Evolutionary conservation across 2,113 vertebrate species (phyloP), one percentile per base, ranked within the genome.

Genomic region (Ondatra zibethicus): DNA sequence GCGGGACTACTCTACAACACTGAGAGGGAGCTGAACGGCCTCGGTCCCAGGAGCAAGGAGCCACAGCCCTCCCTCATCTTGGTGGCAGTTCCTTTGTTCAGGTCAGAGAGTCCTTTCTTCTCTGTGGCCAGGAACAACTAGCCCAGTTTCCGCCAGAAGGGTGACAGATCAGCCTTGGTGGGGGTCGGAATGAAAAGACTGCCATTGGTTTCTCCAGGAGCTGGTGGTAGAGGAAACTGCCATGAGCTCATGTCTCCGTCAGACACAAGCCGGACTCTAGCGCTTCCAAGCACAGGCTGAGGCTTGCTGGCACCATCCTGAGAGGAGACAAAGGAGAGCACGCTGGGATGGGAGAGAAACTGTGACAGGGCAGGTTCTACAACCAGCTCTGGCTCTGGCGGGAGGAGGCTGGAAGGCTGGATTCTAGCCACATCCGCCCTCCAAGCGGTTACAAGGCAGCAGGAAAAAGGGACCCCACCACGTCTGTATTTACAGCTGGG

Each of bases 401-500:
- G 82, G 96, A 96, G 96, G 92, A 90, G 93, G 92, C 66, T 92
- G 42, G 89, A 3, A 0, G 95, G 96, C 95, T 98, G 92, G 96
- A 94, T 92, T 45, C 52, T 36, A 80, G 97, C 91, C 95, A 98
- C 81, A 94, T 95, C 97, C 91, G 92, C 81, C 96, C 86, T 91
- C 63, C 1, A 0, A 72, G 86, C 39, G 55, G 96, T 52, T 73
- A 73, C 13, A 66, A 88, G 93, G 91, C 95, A 25, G 92, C 96
- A 98, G 96, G 96, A 97, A 95, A 91, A 80, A 88, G 31, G 76
- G 94, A 96, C 93, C 95, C 58, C 17, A 12, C 91, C 94, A 95
- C 23, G 86, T 93, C 88, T 96, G 88, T 93, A 89, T 96, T 90
- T 91, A 93, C 97, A 97, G 95, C 96, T 97, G 96, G 89, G 97